A percentile compares a stretch with the other conserved stretches of the same genome.
phyloP scores from a whole-genome alignment of 2,113 vertebrate genomes.

The Mirounga angustirostris region DNA sequence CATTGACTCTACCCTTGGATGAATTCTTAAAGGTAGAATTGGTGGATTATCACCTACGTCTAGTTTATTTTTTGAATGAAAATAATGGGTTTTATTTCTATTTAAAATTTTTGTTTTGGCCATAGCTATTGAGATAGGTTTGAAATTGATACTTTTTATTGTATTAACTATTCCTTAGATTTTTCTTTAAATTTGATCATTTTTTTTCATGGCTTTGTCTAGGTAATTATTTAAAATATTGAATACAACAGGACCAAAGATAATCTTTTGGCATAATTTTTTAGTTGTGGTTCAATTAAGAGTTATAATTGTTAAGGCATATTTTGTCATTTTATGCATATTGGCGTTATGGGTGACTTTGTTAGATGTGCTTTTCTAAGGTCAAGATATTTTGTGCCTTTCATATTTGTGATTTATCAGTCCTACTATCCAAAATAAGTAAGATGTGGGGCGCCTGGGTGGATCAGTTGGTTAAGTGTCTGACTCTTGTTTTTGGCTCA shows the following conservation, averaged over 20 bases:
- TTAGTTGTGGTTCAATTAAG: neutral
- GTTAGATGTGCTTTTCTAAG: neutral
- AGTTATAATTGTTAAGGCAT: neutral
- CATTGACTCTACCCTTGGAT: neutral
- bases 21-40: neutral
- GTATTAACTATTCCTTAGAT: neutral
- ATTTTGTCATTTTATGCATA: neutral
- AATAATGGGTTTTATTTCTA: neutral
- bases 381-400: neutral
- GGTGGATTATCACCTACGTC: neutral
- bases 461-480: too few species aligned
- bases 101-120: constrained; percentile 2
- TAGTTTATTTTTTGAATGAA: neutral
- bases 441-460: neutral
- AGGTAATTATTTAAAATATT: neutral
- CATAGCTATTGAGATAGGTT: neutral
- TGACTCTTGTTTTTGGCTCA: too few species aligned
- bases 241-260: neutral
- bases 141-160: neutral
- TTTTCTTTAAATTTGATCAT: neutral
- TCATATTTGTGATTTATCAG: neutral
- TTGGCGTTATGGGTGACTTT: neutral
- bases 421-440: neutral
- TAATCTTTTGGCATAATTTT: neutral
- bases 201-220: neutral